Conservation (phyloP, 2,113 vertebrate genomes). For the Myiozetetes cayanensis region DNA sequence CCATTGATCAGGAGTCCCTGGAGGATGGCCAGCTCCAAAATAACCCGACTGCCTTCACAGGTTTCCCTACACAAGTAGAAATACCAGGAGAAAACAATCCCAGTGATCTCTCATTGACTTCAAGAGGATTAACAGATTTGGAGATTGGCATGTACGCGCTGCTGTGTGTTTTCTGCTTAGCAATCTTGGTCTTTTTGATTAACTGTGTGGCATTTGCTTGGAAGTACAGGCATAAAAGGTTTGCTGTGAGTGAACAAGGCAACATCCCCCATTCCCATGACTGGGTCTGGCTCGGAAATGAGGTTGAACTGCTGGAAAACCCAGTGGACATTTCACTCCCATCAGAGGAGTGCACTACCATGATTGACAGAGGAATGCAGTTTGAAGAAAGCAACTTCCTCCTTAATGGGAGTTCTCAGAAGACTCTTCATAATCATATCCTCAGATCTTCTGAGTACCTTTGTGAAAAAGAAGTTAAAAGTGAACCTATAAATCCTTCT, state of each 20-base stretch:
- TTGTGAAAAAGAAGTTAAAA: conserved; percentile 83
- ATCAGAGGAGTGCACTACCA: conserved; percentile 85
- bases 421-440: conserved; percentile 84
- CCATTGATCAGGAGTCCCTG: conserved; percentile 72
- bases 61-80: conserved; percentile 83
- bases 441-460: conserved; percentile 83
- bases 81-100: conserved; percentile 74
- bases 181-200: conserved; percentile 95
- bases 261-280: conserved; percentile 96
- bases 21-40: conserved; percentile 72
- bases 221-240: conserved; percentile 94
- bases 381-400: conserved; percentile 94
- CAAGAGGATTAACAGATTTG: conserved; percentile 88
- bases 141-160: conserved; percentile 98
- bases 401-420: conserved; percentile 86
- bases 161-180: conserved; percentile 94
- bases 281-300: conserved; percentile 96
- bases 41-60: conserved; percentile 77
- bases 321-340: conserved; percentile 80
- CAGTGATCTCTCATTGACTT: conserved; percentile 82
- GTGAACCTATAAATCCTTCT: conserved; percentile 81
- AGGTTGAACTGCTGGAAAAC: conserved; percentile 89
- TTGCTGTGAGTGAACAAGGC: conserved; percentile 88
- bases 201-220: conserved; percentile 97
- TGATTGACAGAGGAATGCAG: conserved; percentile 86